phyloP scores from a whole-genome alignment of 2,113 vertebrate genomes.

The Platysteira castanea region DNA sequence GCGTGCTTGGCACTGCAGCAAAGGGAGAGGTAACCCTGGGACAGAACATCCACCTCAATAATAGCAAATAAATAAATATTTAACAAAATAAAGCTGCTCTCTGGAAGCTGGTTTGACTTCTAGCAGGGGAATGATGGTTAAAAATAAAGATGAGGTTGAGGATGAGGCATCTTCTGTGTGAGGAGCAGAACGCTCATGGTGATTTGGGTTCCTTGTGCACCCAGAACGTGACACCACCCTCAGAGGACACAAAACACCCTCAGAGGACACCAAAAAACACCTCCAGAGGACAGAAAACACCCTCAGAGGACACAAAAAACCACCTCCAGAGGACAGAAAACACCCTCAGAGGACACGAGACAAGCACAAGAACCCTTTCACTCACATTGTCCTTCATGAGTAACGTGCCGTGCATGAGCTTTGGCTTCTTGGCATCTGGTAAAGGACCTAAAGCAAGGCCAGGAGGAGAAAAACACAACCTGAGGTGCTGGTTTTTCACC shows the following conservation, averaged over 20 bases:
- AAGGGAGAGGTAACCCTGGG: neutral
- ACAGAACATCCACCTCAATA: neutral
- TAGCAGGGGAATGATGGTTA: neutral
- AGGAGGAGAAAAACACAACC: rapidly evolving
- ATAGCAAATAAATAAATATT: neutral
- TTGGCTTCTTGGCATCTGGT: conserved; percentile 87
- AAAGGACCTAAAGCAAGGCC: conserved; percentile 71
- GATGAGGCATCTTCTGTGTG: too few relatives aligned
- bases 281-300: neutral
- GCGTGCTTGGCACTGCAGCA: rapidly evolving
- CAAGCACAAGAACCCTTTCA: neutral
- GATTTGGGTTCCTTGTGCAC: neutral
- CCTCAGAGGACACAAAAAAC: too few relatives aligned
- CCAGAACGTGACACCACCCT: rapidly evolving
- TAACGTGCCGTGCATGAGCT: conserved; percentile 88
- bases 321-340: neutral
- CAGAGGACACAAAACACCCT: neutral
- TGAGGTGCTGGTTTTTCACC: rapidly evolving
- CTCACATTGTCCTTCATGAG: conserved; percentile 97
- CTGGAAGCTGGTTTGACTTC: neutral
- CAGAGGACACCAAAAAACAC: too few relatives aligned
- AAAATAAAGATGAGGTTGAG: neutral
- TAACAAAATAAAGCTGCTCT: neutral
- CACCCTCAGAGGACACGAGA: too few relatives aligned
- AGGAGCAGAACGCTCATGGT: rapidly evolving